Evolutionary conservation across 2,888 invertebrate species (phyloP), one percentile per base, ranked within the genome.

Genomic region (Phragmatobia fuliginosa): DNA sequence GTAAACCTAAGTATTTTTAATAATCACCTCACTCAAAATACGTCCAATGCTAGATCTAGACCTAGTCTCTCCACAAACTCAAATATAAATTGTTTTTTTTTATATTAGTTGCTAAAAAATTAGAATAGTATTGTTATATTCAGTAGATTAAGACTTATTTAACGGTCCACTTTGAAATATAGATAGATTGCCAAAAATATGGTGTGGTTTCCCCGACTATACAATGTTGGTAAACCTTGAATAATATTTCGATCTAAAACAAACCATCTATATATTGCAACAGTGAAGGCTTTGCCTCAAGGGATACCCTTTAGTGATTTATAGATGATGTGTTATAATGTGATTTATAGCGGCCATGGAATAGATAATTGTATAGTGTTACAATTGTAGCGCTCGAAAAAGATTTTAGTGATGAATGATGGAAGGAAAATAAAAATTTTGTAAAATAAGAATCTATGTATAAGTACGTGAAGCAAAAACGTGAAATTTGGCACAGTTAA

Each of bases 251-350:
- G 49, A 71, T 71, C 71, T 68, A 52, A 62, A 67, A 68, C 56
- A 67, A 68, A 71, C 45, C 38, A 65, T 71, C 56, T 67, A 65
- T 41, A 64, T 71, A 64, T 71, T 64, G 65, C 68, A 65, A 71
- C 65, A 67, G 60, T 52, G 61, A 41, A 45, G 60, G 64, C 38
- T 62, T 65, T 56, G 71, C 65, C 67, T 67, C 56, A 64, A 65
- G 71, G 60, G 67, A 56, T 64, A 67, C 64, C 71, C 56, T 68
- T 68, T 61, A 56, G 52, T 71, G 71, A 71, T 68, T 71, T 68
- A 71, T 71, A 64, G 66, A 52, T 65, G 56, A 56, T 56, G 28
- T 56, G 28, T 16, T 28, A 28, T 56, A 28, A 56, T 56, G 52
- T 71, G 71, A 71, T 71, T 71, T 65, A 71, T 68, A 64, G 59